Percentiles rank a stretch among this genome's conserved stretches.
phyloP scores from a whole-genome alignment of 2,113 vertebrate genomes.

The Silurus meridionalis region DNA sequence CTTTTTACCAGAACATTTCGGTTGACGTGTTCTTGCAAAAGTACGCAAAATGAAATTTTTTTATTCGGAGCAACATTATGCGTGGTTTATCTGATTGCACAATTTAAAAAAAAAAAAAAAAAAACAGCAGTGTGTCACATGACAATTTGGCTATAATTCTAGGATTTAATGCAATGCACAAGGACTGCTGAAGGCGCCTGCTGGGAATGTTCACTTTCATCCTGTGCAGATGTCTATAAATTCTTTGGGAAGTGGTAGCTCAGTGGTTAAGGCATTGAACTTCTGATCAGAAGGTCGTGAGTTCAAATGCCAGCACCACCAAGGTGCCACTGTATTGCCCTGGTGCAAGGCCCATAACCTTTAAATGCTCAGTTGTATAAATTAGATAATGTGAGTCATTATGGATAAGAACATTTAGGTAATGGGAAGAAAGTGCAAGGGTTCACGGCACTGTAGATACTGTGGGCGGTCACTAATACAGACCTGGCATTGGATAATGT shows the following conservation, averaged over 20 bases:
- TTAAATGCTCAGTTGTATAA: too few relatives aligned
- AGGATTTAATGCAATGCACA: not conserved
- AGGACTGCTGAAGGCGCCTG: too few relatives aligned
- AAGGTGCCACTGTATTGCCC: too few relatives aligned
- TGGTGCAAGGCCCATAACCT: too few relatives aligned
- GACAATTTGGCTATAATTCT: not conserved
- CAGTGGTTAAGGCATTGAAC: too few relatives aligned
- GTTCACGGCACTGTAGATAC: not conserved
- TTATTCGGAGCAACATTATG: not conserved
- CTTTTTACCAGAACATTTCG: not conserved
- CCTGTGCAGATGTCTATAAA: too few relatives aligned
- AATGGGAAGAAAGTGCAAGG: not conserved
- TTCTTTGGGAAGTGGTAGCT: too few relatives aligned
- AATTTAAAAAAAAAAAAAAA: not conserved
- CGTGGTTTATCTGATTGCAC: not conserved
- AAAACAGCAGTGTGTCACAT: not conserved
- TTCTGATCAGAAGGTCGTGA: too few relatives aligned
- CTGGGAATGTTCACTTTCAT: too few relatives aligned
- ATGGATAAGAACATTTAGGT: not conserved
- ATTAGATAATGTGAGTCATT: too few relatives aligned
- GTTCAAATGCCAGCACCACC: too few relatives aligned
- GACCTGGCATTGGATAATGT: not conserved
- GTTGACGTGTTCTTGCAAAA: not conserved
- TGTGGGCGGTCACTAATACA: not conserved
- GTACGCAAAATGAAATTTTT: not conserved